phyloP scores from a whole-genome alignment of 2,113 vertebrate species.

The Aldabrachelys gigantea region DNA sequence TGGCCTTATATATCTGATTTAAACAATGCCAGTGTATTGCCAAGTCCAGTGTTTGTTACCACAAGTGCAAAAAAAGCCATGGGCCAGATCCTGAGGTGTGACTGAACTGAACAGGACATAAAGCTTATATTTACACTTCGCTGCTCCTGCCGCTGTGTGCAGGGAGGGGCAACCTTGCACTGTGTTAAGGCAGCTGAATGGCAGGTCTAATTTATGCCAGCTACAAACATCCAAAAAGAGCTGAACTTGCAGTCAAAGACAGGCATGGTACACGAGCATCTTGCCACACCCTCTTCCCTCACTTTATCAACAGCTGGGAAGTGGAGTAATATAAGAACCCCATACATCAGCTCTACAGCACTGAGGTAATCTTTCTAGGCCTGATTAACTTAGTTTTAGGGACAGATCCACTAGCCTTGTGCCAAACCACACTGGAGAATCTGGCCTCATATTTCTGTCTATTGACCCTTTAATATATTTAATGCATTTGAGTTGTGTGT shows the following conservation, averaged over 20 bases:
- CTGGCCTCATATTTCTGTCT: not conserved
- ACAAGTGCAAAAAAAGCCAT: not conserved
- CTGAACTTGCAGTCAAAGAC: not conserved
- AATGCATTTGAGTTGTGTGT: not conserved
- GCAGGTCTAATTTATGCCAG: not conserved
- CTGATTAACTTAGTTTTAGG: not conserved
- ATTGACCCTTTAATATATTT: not conserved
- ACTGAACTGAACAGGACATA: not conserved
- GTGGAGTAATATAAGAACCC: not conserved
- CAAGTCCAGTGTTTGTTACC: accelerated
- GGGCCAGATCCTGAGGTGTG: not conserved
- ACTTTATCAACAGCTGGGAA: not conserved
- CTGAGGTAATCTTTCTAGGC: not conserved
- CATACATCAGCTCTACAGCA: not conserved
- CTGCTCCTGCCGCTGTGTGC: accelerated
- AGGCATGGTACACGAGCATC: not conserved
- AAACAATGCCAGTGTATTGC: not conserved
- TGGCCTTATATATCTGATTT: accelerated
- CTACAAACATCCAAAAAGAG: not conserved
- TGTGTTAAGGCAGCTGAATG: not conserved
- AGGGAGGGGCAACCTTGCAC: not conserved
- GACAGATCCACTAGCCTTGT: not conserved
- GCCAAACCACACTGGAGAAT: no score
- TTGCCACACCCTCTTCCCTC: not conserved
- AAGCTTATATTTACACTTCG: accelerated